A percentile compares a stretch with the other conserved stretches of the same genome.
Evolutionary conservation across 2,888 invertebrate genomes (phyloP).

Genomic region (Hypsopygia costalis): DNA sequence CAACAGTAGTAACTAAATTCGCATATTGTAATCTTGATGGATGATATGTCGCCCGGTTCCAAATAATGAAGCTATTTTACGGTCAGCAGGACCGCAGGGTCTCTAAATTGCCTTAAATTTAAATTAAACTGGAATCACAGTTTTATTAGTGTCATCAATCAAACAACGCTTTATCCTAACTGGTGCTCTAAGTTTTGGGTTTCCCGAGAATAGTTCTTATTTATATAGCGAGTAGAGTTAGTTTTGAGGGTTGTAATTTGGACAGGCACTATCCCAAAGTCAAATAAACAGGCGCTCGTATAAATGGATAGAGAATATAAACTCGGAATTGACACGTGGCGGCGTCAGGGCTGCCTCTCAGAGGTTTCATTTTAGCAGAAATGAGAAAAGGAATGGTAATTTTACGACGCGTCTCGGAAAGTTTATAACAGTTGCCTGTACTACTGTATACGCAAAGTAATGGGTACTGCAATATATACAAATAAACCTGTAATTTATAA

Average conservation of each 20-base stretch:
- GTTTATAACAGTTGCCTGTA: conserved; percentile 6
- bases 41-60: conserved; percentile 46
- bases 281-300: conserved; percentile 73
- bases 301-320: conserved; percentile 71
- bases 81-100: conserved; percentile 64
- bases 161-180: conserved; percentile 63
- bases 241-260: conserved; percentile 35
- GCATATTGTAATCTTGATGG: conserved; percentile 37
- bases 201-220: conserved; percentile 50
- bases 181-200: conserved; percentile 32
- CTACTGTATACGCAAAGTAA: conserved; percentile 1
- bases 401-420: conserved; percentile 7
- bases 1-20: conserved; percentile 27
- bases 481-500: no score
- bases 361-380: conserved; percentile 7
- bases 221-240: conserved; percentile 31
- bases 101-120: conserved; percentile 77
- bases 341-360: conserved; percentile 37
- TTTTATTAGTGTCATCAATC: conserved; percentile 80
- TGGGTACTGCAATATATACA: neutral
- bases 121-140: conserved; percentile 79
- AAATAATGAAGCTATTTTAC: conserved; percentile 68
- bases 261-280: conserved; percentile 56
- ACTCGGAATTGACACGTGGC: conserved; percentile 67
- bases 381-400: conserved; percentile 9